Percentiles rank a stretch among this genome's conserved stretches.
Evolutionary conservation across 1,140 invertebrate species (phyloP).

Genomic region (Bombus vancouverensis): DNA sequence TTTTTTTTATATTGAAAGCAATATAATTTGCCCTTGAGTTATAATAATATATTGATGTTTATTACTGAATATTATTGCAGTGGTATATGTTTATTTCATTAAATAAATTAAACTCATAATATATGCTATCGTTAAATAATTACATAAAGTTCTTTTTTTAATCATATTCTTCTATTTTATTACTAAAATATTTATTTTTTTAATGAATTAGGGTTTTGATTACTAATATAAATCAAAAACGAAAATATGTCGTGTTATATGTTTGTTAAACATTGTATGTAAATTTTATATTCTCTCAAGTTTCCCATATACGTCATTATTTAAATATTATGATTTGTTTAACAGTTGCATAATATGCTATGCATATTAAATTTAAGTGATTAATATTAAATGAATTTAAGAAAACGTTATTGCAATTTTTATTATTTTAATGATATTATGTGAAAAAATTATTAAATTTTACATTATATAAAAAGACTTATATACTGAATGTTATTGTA

Average conservation of each 20-base stretch:
- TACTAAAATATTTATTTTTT: conserved; percentile 2
- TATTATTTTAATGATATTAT: conserved; percentile 1
- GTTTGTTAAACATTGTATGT: conserved; percentile 17
- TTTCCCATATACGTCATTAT: neutral
- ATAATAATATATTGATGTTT: conserved; percentile 31
- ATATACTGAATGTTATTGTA: conserved; percentile 24
- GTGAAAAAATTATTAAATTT: neutral
- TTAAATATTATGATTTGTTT: conserved; percentile 16
- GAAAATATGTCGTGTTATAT: neutral
- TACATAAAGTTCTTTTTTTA: neutral
- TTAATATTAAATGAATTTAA: conserved; percentile 25
- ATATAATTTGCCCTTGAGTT: neutral
- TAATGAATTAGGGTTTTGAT: neutral
- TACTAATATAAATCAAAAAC: neutral
- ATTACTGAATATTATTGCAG: neutral
- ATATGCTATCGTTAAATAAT: neutral
- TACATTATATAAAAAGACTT: conserved; percentile 13
- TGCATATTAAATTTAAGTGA: neutral
- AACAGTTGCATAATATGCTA: neutral
- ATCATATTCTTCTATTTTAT: conserved; percentile 19
- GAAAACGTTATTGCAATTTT: neutral
- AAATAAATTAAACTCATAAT: neutral
- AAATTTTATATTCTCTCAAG: conserved; percentile 4
- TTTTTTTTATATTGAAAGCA: conserved; percentile 1
- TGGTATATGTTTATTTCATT: neutral